These are phyloP conservation scores for Helicorthomorpha holstii DNA, from an alignment of 1,140 invertebrate genomes.

Conservation along the genomic window DNA sequence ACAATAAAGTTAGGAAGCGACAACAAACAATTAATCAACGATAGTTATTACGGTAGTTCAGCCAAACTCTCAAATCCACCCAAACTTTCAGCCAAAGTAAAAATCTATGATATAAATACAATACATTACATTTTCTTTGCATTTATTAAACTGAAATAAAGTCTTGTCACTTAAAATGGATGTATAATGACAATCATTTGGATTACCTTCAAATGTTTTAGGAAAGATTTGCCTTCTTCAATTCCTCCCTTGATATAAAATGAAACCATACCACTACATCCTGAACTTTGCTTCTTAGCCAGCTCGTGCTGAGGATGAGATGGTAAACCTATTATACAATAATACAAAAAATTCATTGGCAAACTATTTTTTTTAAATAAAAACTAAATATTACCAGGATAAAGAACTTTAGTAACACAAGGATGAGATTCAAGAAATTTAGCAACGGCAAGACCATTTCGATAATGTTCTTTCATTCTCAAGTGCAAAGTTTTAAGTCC, in stretches of 20 bases:
- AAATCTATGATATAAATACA: conserved; percentile 26
- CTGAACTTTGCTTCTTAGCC: conserved; percentile 61
- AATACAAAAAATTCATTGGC: conserved; percentile 6
- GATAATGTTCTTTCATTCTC: conserved; percentile 76
- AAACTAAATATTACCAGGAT: conserved; percentile 44
- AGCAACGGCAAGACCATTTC: conserved; percentile 56
- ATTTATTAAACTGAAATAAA: no score
- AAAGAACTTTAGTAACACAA: conserved; percentile 58
- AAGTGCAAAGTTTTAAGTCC: conserved; percentile 85
- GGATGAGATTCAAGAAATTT: conserved; percentile 60
- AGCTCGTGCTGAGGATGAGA: conserved; percentile 83
- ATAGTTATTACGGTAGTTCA: conserved; percentile 31
- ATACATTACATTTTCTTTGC: not conserved
- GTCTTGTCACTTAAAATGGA: no score
- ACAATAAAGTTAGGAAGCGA: not conserved
- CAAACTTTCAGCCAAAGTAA: conserved; percentile 84
- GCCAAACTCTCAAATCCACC: conserved; percentile 86
- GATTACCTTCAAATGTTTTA: conserved; percentile 45
- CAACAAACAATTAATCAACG: not conserved
- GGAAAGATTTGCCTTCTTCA: conserved; percentile 56
- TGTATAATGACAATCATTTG: not conserved
- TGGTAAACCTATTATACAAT: conserved; percentile 43
- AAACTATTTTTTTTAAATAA: not conserved
- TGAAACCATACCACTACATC: conserved; percentile 82
- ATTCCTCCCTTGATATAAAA: conserved; percentile 71